A percentile compares a stretch with the other conserved stretches of the same genome.
Conservation (phyloP, 2,888 invertebrate genomes). For the Trachelus troglodyta region DNA sequence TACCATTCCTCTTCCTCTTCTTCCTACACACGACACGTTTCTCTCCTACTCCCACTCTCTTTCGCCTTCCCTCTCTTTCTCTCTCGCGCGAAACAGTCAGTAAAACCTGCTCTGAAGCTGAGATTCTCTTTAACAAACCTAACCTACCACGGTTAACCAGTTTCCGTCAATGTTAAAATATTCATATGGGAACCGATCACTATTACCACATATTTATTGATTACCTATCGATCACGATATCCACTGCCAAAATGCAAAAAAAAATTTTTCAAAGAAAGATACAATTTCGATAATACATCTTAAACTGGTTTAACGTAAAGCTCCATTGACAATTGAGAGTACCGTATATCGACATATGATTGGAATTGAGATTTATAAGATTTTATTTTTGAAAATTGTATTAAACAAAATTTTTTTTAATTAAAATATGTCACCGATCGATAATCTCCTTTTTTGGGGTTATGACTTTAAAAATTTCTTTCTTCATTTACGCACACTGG, state of each 20-base stretch:
- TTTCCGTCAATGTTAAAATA: background rate
- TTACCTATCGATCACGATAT: background rate
- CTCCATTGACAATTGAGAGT: background rate
- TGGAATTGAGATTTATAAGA: background rate
- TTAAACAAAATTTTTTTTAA: background rate
- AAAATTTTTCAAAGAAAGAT: background rate
- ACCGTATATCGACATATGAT: background rate
- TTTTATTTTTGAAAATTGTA: background rate
- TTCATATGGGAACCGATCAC: background rate
- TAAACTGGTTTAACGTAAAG: too few species aligned
- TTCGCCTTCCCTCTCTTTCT: background rate
- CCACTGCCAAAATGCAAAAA: background rate
- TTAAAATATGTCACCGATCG: background rate
- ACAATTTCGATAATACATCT: background rate
- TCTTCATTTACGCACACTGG: too few species aligned
- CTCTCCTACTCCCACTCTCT: background rate
- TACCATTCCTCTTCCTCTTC: conserved; percentile 20
- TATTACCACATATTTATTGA: background rate
- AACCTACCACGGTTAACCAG: background rate
- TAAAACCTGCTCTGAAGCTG: background rate
- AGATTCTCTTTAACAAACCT: background rate
- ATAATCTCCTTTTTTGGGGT: background rate
- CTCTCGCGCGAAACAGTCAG: background rate
- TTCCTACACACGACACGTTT: background rate
- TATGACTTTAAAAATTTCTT: background rate